Conservation (phyloP, 1,140 invertebrate genomes). For the Goniozus legneri region DNA sequence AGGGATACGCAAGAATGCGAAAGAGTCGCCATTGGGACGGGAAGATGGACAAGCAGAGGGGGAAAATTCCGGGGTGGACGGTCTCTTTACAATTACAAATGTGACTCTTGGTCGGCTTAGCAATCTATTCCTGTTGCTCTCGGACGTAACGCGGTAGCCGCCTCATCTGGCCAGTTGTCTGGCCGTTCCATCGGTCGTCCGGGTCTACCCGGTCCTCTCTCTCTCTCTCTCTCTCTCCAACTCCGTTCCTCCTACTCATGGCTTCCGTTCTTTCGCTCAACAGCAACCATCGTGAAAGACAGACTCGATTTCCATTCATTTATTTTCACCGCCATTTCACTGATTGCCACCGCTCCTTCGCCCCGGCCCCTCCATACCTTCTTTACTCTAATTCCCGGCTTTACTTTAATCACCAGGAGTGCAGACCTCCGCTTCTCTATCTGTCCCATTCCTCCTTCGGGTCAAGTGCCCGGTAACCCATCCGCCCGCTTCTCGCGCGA, state of each 20-base stretch:
- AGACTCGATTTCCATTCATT: slow-evolving; percentile 50
- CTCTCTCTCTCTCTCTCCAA: too few relatives aligned
- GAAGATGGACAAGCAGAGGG: slow-evolving; percentile 5
- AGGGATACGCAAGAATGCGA: slow-evolving; percentile 18
- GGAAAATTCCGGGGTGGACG: slow-evolving; percentile 9
- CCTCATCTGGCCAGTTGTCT: slow-evolving; percentile 15
- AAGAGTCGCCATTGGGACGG: slow-evolving; percentile 15
- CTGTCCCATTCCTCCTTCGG: slow-evolving; percentile 12
- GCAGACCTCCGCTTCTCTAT: slow-evolving; percentile 22
- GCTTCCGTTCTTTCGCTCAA: neutral
- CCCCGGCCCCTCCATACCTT: slow-evolving; percentile 8
- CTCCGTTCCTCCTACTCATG: slow-evolving; percentile 7
- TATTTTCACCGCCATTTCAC: slow-evolving; percentile 49
- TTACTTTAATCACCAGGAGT: slow-evolving; percentile 45
- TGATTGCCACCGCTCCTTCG: slow-evolving; percentile 38
- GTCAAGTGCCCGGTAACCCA: slow-evolving; percentile 36
- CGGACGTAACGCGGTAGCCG: slow-evolving; percentile 10
- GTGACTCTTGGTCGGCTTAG: slow-evolving; percentile 29
- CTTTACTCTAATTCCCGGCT: slow-evolving; percentile 40
- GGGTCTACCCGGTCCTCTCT: slow-evolving; percentile 12
- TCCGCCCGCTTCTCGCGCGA: slow-evolving; percentile 21
- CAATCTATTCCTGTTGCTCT: slow-evolving; percentile 38
- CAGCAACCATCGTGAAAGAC: slow-evolving; percentile 22
- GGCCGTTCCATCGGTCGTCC: slow-evolving; percentile 15
- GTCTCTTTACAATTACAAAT: slow-evolving; percentile 42